Evolutionary conservation across 2,888 invertebrate genomes (phyloP), one percentile per base, ranked within the genome.

Genomic region (Tipula confusa): DNA sequence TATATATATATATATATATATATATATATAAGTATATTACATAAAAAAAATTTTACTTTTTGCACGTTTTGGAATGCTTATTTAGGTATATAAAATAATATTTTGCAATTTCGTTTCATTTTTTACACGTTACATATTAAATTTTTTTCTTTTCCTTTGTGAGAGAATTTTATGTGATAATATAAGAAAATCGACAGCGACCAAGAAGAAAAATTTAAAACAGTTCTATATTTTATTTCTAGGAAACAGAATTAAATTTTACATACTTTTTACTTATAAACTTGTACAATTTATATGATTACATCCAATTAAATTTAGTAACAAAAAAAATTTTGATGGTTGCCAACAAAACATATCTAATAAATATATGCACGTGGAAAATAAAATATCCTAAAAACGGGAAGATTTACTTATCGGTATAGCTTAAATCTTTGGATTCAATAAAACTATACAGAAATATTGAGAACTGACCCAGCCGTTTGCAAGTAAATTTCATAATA

Each of bases 61-160:
- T 64, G 64, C 64, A 64, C 64, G 64, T 64, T 64, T 64, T 64
- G 64, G 64, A 64, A 64, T 64, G 64, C 9, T 64, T 64, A 64
- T 6, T 9, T 36, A 43, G 43, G 43, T 43, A 43, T 9, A 38
- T 9, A 38, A 38, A 38, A 24, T 64, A 64, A 64, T n/a, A 13
- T 64, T 64, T 64, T 24, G 64, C 64, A 9, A 24, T 64, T 64
- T 64, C 13, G 9, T 18, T 48, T 15, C 48, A 64, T 24, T 64
- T 64, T 64, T 64, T 64, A 64, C 64, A 64, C 64, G 64, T 18
- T 24, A 64, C 18, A 64, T 64, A 43, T 43, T 43, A 43, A 4
- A 43, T n/a, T 43, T 43, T n/a, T 43, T 43, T 43, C n/a, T 64
- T 43, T 43, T 43, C 43, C 43, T 43, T 43, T 64, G 64, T 64